phyloP scores from a whole-genome alignment of 2,113 vertebrate species.

The Brienomyrus brachyistius region DNA sequence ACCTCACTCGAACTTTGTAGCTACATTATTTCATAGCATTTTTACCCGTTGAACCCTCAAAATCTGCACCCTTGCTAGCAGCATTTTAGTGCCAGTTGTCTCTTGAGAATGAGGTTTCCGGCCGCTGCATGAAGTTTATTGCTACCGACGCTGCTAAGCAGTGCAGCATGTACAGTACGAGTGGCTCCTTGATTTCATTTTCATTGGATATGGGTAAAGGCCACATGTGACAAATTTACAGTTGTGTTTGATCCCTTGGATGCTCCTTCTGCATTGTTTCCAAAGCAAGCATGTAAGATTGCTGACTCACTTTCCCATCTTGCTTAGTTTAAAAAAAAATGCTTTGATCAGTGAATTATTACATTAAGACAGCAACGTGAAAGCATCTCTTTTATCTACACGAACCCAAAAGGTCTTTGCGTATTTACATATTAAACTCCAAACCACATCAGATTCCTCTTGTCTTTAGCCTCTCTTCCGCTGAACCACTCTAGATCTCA shows the following conservation, averaged over 20 bases:
- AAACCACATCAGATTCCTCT: neutral
- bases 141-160: neutral
- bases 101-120: neutral
- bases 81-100: neutral
- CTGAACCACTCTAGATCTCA: constrained; percentile 1
- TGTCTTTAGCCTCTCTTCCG: constrained; percentile 13
- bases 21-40: neutral
- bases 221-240: constrained; percentile 14
- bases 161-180: neutral
- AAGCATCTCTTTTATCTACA: neutral
- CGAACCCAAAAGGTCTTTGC: neutral
- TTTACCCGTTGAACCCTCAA: neutral
- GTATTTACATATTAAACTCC: neutral
- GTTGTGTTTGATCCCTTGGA: neutral
- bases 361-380: neutral
- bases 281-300: neutral
- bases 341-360: constrained; percentile 13
- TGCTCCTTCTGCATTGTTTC: neutral
- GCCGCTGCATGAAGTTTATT: neutral
- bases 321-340: neutral
- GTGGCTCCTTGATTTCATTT: neutral
- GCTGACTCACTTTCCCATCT: neutral
- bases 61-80: neutral
- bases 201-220: neutral
- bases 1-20: neutral